Conservation (phyloP, 2,888 invertebrate species). For the Atethmia centrago region DNA sequence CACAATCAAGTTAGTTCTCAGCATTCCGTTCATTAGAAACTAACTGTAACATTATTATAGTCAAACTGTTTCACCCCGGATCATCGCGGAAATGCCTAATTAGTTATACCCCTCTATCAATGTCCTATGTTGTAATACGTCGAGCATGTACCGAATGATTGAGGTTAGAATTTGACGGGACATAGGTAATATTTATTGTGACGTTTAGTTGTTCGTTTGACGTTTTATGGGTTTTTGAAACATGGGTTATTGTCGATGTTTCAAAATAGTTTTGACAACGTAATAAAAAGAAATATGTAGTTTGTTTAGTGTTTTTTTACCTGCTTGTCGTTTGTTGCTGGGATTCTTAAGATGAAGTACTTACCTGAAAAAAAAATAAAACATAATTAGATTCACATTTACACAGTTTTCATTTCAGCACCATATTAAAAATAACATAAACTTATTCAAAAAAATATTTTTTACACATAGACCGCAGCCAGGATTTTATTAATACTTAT, state of each 20-base stretch:
- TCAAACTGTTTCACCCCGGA: slow-evolving; percentile 18
- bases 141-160: slow-evolving; percentile 38
- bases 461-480: too few species aligned
- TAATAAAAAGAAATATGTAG: neutral
- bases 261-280: neutral
- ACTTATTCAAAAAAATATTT: too few species aligned
- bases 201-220: slow-evolving; percentile 19
- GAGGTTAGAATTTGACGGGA: slow-evolving; percentile 37
- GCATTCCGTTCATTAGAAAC: slow-evolving; percentile 15
- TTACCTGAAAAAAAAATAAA: slow-evolving; percentile 53
- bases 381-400: neutral
- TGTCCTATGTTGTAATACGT: slow-evolving; percentile 40
- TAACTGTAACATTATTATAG: slow-evolving; percentile 29
- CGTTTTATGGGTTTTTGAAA: slow-evolving; percentile 17
- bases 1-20: slow-evolving; percentile 7
- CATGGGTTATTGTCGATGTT: slow-evolving; percentile 21
- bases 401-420: neutral
- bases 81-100: slow-evolving; percentile 40
- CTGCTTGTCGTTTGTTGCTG: neutral
- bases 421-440: neutral
- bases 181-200: slow-evolving; percentile 13
- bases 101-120: slow-evolving; percentile 33
- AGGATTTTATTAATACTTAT: too few species aligned
- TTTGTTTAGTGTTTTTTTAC: slow-evolving; percentile 11
- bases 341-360: slow-evolving; percentile 10